Evolutionary conservation across 2,113 vertebrate species (phyloP).

Genomic region (Cygnus buccinator): DNA sequence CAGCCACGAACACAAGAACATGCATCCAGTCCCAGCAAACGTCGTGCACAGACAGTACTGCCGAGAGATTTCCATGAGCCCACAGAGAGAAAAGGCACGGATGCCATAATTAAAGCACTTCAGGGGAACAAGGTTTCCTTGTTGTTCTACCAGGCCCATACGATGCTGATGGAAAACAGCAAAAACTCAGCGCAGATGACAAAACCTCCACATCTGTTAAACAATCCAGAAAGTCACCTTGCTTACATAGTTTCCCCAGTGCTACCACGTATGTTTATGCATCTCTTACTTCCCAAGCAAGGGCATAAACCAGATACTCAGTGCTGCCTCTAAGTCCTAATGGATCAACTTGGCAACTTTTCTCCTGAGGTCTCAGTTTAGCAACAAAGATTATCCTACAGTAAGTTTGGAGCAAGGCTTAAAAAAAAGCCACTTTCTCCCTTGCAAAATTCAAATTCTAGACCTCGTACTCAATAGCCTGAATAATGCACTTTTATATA

Average conservation of each 20-base stretch:
- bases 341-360: not conserved
- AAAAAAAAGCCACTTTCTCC: not conserved
- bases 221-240: not conserved
- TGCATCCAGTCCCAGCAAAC: fast-evolving
- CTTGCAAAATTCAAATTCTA: not conserved
- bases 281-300: not conserved
- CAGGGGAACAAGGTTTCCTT: not conserved
- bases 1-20: fast-evolving
- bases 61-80: not conserved
- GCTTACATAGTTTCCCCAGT: not conserved
- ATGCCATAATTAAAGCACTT: not conserved
- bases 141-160: fast-evolving
- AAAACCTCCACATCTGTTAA: not conserved
- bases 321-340: fast-evolving
- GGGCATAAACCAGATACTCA: fast-evolving
- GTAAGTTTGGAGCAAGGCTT: not conserved
- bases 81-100: fast-evolving
- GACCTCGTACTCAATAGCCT: not conserved
- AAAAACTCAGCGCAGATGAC: not conserved
- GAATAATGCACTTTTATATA: not conserved
- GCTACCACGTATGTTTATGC: fast-evolving
- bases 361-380: not conserved
- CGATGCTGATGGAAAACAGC: fast-evolving
- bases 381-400: not conserved
- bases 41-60: fast-evolving